phyloP scores from a whole-genome alignment of 2,113 vertebrate species.

The Aleadryas rufinucha region DNA sequence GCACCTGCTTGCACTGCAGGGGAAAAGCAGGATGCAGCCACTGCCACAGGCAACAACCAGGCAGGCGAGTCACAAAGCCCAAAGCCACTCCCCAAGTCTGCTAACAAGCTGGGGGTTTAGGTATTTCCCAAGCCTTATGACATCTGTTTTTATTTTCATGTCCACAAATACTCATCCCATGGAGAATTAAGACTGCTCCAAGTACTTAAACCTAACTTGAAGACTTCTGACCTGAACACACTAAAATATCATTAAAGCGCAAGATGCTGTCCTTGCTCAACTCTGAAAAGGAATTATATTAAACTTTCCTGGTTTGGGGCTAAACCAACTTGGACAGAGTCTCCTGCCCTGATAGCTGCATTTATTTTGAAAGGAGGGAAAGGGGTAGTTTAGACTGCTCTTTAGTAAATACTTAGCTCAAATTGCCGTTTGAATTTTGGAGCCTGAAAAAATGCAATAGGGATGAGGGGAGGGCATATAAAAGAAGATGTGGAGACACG shows the following conservation, averaged over 20 bases:
- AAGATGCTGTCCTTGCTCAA: not conserved
- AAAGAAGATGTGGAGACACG: not conserved
- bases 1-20: not conserved
- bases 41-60: fast-evolving
- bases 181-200: not conserved
- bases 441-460: not conserved
- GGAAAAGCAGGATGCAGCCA: not conserved
- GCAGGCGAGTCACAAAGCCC: not conserved
- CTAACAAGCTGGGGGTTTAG: not conserved
- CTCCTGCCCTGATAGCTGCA: not conserved
- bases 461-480: not conserved
- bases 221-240: not conserved
- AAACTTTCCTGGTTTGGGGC: not conserved
- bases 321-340: not conserved
- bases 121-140: not conserved
- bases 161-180: not conserved
- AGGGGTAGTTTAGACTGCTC: not conserved
- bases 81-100: not conserved
- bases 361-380: slow-evolving; percentile 24
- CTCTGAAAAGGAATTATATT: not conserved
- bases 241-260: not conserved
- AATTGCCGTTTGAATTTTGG: not conserved
- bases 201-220: not conserved
- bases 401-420: not conserved
- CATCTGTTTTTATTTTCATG: not conserved